Evolutionary conservation across 2,888 invertebrate species (phyloP).

Genomic region (Himalopsyche tibetana): DNA sequence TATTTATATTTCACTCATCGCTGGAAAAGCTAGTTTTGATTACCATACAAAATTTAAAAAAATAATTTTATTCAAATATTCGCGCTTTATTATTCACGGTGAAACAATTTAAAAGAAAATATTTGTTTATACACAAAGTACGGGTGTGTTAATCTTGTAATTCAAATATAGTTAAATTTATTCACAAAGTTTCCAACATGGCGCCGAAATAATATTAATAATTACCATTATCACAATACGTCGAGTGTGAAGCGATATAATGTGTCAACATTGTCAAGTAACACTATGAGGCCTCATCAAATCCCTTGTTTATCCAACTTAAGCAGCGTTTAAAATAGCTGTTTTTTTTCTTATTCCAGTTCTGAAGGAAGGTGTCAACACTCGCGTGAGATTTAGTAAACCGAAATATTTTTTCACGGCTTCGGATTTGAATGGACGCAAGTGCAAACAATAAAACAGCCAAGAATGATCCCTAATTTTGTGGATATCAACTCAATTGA

Average conservation of each 20-base stretch:
- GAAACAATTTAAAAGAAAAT: too few relatives aligned
- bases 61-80: too few relatives aligned
- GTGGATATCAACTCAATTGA: too few relatives aligned
- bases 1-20: too few relatives aligned
- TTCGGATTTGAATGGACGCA: too few relatives aligned
- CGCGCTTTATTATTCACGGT: too few relatives aligned
- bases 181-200: background rate
- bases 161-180: constrained; percentile 17
- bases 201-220: constrained; percentile 14
- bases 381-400: constrained; percentile 15
- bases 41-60: too few relatives aligned
- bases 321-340: constrained; percentile 24
- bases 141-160: constrained; percentile 17
- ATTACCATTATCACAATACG: constrained; percentile 8
- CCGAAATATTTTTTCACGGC: background rate
- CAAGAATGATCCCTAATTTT: too few relatives aligned
- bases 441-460: too few relatives aligned
- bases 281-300: background rate
- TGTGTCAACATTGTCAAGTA: constrained; percentile 15
- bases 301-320: constrained; percentile 20
- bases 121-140: background rate
- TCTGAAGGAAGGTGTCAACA: constrained; percentile 13
- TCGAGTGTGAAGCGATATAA: constrained; percentile 5
- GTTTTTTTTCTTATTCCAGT: background rate
- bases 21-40: too few relatives aligned